Evolutionary conservation across 2,113 vertebrate genomes (phyloP).

Genomic region (Austrofundulus limnaeus): DNA sequence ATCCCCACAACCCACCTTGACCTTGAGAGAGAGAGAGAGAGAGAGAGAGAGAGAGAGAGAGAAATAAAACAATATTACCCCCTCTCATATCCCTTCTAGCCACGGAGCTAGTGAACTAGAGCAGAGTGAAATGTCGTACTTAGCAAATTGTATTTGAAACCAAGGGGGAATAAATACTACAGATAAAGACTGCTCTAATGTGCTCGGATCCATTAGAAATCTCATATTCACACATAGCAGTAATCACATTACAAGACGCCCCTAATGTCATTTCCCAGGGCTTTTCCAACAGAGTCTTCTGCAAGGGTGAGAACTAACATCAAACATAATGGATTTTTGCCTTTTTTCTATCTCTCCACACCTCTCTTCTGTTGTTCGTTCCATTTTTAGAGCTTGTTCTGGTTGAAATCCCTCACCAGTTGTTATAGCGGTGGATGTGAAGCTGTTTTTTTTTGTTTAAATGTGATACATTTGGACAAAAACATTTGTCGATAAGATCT

Average conservation of each 20-base stretch:
- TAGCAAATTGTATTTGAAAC: constrained; percentile 80
- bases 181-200: constrained; percentile 81
- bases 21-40: constrained; percentile 21
- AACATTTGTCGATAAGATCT: constrained; percentile 21
- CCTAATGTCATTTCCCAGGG: constrained; percentile 79
- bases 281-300: constrained; percentile 63
- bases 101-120: constrained; percentile 54
- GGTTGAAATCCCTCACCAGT: constrained; percentile 53
- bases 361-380: constrained; percentile 55
- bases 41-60: constrained; percentile 22
- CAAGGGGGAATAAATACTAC: constrained; percentile 80
- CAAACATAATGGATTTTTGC: constrained; percentile 82
- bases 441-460: constrained; percentile 46
- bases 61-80: constrained; percentile 57
- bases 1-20: not conserved
- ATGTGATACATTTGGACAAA: constrained; percentile 50
- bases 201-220: constrained; percentile 83
- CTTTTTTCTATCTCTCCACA: constrained; percentile 40
- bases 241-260: constrained; percentile 80
- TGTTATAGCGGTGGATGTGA: constrained; percentile 37
- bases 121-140: constrained; percentile 73
- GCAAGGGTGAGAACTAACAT: constrained; percentile 74
- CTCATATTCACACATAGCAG: constrained; percentile 82
- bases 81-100: constrained; percentile 50
- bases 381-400: constrained; percentile 12